A percentile compares a stretch with the other conserved stretches of the same genome.
Conservation (phyloP, 1,140 invertebrate genomes). For the Nasonia giraulti region DNA sequence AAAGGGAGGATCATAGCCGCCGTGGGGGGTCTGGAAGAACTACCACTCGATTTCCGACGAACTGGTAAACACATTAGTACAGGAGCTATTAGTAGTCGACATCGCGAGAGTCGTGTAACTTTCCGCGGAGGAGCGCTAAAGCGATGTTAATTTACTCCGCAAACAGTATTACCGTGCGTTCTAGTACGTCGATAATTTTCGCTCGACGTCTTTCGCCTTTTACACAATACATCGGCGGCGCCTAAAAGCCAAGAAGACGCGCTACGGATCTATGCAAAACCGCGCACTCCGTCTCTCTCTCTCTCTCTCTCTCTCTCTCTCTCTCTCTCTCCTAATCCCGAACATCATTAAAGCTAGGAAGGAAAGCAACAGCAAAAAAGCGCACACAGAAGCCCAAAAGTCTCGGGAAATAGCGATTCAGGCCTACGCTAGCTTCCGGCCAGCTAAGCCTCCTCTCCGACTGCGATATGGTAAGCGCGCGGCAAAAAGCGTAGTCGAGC, state of each 20-base stretch:
- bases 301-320: too few relatives aligned
- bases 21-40: conserved; percentile 3
- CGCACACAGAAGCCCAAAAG: neutral
- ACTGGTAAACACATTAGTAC: conserved; percentile 51
- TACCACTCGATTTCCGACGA: conserved; percentile 27
- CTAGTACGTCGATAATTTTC: neutral
- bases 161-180: neutral
- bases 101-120: conserved; percentile 17
- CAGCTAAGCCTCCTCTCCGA: neutral
- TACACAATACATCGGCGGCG: neutral
- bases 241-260: too few relatives aligned
- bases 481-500: conserved; percentile 11
- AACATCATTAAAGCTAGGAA: neutral
- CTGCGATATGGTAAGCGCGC: neutral
- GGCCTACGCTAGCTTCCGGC: neutral
- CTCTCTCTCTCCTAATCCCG: neutral
- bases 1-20: conserved; percentile 19
- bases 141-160: conserved; percentile 23
- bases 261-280: too few relatives aligned
- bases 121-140: neutral
- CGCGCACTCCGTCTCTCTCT: neutral
- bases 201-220: neutral
- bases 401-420: neutral
- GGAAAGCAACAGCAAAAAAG: neutral
- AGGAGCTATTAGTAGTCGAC: conserved; percentile 31